Conservation (phyloP, 2,797 vertebrate genomes). For the Rhincodon typus region DNA sequence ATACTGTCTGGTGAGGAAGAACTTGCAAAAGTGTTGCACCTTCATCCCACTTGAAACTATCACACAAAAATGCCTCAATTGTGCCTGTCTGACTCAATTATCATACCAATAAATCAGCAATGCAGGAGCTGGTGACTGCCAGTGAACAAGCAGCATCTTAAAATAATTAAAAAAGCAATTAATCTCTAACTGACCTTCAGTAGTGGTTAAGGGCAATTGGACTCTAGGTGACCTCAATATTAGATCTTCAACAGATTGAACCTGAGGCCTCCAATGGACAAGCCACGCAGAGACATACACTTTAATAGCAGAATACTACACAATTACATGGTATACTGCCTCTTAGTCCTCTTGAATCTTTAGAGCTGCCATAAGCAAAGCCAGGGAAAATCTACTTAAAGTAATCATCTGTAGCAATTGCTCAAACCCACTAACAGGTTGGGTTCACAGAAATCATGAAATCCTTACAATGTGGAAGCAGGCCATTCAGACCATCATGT, state of each 20-base stretch:
- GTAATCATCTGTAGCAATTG: background rate
- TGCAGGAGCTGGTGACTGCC: background rate
- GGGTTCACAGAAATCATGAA: too few relatives aligned
- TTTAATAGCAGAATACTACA: background rate
- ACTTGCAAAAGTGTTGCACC: background rate
- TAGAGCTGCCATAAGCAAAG: background rate
- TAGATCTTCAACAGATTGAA: background rate
- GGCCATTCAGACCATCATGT: too few relatives aligned
- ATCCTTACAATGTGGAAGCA: too few relatives aligned
- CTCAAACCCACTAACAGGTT: background rate
- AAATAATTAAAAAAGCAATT: background rate
- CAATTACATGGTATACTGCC: background rate
- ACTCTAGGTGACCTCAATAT: background rate
- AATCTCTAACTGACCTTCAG: background rate
- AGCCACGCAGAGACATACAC: background rate
- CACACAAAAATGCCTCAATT: too few relatives aligned
- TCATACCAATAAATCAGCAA: background rate
- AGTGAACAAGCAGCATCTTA: background rate
- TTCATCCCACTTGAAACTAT: too few relatives aligned
- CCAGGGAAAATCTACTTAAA: background rate
- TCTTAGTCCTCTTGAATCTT: background rate
- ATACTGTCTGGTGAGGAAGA: background rate
- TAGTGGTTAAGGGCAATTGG: background rate
- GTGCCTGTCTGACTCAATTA: background rate
- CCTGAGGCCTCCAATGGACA: background rate